Percentiles rank a stretch among this genome's conserved stretches.
Evolutionary conservation across 2,113 vertebrate genomes (phyloP).

Genomic region (Sisor rabdophorus): DNA sequence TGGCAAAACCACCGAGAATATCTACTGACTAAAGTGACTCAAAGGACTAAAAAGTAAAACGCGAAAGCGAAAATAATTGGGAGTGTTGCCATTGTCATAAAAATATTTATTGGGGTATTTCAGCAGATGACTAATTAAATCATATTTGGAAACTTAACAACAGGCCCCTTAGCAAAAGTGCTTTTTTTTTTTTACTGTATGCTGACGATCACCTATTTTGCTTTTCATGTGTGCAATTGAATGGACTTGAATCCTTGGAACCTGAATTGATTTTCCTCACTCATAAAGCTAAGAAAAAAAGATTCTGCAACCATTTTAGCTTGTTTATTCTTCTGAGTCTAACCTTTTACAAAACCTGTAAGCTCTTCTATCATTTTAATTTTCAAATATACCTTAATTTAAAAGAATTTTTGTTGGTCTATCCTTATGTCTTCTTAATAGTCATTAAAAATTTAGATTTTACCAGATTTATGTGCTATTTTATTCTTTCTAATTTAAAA

Average conservation of each 20-base stretch:
- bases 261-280: constrained; percentile 29
- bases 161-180: constrained; percentile 38
- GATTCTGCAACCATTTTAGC: constrained; percentile 38
- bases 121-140: constrained; percentile 53
- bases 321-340: constrained; percentile 31
- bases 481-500: too few species aligned
- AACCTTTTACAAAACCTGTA: neutral
- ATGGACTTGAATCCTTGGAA: constrained; percentile 13
- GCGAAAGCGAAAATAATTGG: too few species aligned
- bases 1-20: too few species aligned
- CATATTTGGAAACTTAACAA: constrained; percentile 40
- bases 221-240: neutral
- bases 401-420: too few species aligned
- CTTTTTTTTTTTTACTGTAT: constrained; percentile 39
- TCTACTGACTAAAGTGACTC: too few species aligned
- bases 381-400: neutral
- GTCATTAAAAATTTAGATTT: too few species aligned
- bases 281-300: constrained; percentile 15
- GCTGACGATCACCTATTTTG: constrained; percentile 39
- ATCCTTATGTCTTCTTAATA: too few species aligned
- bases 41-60: too few species aligned
- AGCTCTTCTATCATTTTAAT: neutral
- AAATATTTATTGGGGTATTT: too few species aligned
- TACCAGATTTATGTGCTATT: too few species aligned
- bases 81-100: too few species aligned